phyloP scores from a whole-genome alignment of 2,797 vertebrate species.

The Scolopax bukidnonensis region DNA sequence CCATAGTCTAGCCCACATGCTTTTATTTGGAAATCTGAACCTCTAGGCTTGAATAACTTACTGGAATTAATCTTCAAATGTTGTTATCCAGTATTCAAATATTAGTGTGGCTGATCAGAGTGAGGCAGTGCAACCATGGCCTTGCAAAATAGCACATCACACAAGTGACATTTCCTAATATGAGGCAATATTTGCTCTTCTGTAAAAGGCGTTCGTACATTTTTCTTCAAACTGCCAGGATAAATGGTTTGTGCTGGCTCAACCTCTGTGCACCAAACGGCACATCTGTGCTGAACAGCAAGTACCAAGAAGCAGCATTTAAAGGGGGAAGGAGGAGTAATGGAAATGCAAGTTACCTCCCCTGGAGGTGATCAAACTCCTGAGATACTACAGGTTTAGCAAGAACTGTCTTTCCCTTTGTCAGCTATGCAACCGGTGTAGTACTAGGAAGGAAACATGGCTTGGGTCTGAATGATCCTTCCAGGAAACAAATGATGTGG shows the following conservation, averaged over 20 bases:
- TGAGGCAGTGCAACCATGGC: background rate
- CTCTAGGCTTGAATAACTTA: constrained; percentile 4
- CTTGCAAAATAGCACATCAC: background rate
- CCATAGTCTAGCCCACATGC: background rate
- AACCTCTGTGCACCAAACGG: background rate
- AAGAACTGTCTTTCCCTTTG: background rate
- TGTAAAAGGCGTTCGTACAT: background rate
- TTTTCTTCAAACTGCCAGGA: background rate
- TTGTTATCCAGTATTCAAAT: constrained; percentile 31
- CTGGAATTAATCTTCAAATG: constrained; percentile 43
- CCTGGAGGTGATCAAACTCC: background rate
- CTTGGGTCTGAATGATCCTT: background rate
- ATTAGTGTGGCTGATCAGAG: constrained; percentile 24
- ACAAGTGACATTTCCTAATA: constrained; percentile 16
- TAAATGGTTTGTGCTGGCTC: background rate
- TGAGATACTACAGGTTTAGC: background rate
- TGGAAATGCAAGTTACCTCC: background rate
- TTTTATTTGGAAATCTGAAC: constrained; percentile 36
- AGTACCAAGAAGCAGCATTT: background rate
- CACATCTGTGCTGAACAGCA: accelerated
- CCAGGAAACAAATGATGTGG: background rate
- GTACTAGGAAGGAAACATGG: background rate
- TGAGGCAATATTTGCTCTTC: constrained; percentile 6
- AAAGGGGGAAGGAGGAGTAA: background rate
- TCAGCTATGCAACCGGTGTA: background rate